Conservation (phyloP, 2,888 invertebrate genomes). For the Holacanthella duospinosa region DNA sequence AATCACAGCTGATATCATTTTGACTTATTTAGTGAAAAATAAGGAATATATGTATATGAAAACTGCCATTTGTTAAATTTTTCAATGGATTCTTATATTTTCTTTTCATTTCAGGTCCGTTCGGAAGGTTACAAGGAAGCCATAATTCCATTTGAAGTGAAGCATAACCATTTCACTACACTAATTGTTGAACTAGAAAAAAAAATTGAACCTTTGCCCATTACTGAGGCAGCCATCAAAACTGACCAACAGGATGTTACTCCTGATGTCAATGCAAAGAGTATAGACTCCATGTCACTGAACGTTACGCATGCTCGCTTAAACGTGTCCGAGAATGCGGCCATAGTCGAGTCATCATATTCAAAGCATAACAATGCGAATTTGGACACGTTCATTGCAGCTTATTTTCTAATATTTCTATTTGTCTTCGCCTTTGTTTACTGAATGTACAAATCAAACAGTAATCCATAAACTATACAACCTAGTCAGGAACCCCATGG, state of each 20-base stretch:
- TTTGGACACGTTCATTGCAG: neutral
- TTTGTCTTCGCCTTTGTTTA: neutral
- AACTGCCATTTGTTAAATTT: too few species aligned
- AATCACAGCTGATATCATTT: too few species aligned
- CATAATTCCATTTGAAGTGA: neutral
- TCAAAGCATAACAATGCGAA: neutral
- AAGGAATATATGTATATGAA: too few species aligned
- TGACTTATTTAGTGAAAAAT: too few species aligned
- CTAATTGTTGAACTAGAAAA: neutral
- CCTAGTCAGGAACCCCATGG: too few species aligned
- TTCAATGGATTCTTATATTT: neutral
- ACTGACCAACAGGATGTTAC: neutral
- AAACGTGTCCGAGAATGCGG: neutral
- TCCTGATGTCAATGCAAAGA: neutral
- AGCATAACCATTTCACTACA: neutral
- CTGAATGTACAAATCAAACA: too few species aligned
- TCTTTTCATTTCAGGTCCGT: neutral
- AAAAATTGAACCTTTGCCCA: neutral
- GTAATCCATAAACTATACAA: too few species aligned
- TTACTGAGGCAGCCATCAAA: neutral
- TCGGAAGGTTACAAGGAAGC: neutral
- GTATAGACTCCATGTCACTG: neutral
- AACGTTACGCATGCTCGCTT: neutral
- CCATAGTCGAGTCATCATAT: neutral
- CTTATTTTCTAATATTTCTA: neutral